Evolutionary conservation across 2,888 invertebrate species (phyloP).

Genomic region (Apantesis nais): DNA sequence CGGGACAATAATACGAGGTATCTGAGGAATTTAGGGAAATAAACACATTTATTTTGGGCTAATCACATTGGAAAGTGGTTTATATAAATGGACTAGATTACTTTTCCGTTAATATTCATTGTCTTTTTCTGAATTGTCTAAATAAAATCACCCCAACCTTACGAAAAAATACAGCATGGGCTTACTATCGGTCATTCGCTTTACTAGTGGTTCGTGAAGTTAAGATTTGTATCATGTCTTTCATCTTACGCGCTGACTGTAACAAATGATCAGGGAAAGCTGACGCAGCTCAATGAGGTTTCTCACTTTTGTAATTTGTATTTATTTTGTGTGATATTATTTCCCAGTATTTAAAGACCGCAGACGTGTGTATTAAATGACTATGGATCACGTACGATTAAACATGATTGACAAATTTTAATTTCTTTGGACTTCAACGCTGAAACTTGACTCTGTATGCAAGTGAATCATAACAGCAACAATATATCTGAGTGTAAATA

Average conservation of each 20-base stretch:
- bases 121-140: not conserved
- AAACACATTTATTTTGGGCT: conserved; percentile 40
- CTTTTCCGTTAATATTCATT: conserved; percentile 12
- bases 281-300: conserved; percentile 48
- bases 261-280: conserved; percentile 68
- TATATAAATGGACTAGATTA: conserved; percentile 24
- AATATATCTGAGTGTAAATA: conserved; percentile 8
- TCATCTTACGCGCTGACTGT: conserved; percentile 79
- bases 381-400: no score
- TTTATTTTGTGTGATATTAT: conserved; percentile 41
- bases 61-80: conserved; percentile 25
- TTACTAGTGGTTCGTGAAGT: conserved; percentile 76
- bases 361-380: no score
- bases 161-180: conserved; percentile 30
- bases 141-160: conserved; percentile 15
- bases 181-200: conserved; percentile 43
- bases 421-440: not conserved
- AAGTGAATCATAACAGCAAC: no score
- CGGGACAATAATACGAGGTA: conserved; percentile 59
- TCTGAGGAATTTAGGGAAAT: conserved; percentile 39
- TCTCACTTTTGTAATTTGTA: conserved; percentile 52
- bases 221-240: conserved; percentile 76
- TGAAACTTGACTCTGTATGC: not conserved
- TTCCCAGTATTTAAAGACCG: no score
- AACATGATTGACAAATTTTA: not conserved